Evolutionary conservation across 2,888 invertebrate genomes (phyloP), one percentile per base, ranked within the genome.

Genomic region (Spodoptera picta): DNA sequence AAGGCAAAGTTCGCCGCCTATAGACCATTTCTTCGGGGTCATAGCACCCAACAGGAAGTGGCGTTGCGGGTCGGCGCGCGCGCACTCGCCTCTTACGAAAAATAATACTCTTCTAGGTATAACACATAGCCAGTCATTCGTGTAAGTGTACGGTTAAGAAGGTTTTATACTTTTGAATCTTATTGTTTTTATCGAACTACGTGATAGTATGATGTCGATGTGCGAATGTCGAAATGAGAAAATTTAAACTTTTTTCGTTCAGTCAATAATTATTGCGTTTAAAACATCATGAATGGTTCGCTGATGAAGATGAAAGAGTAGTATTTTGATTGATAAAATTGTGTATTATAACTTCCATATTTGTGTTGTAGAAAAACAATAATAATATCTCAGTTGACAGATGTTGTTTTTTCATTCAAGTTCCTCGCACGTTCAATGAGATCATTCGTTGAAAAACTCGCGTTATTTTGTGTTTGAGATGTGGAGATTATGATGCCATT

Each of bases 1-100:
- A 87, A 86, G 85, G 87, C 89, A 85, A 87, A 88, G 88, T 89
- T 90, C 88, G 84, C 85, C 79, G 79, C 78, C 83, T 84, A 86
- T 86, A 87, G 83, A 88, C 89, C 90, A 92, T 92, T 93, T 93
- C 92, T 92, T 90, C 81, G 93, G 92, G 94, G 94, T 94, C 94
- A 93, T 92, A 93, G 94, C 93, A 94, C 94, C 94, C 89, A 88
- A 87, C 92, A 92, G 94, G 94, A 94, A 93, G 85, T 84, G 60
- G 69, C 88, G 93, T 89, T 87, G 89, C 93, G 94, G 94, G 94
- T 94, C 94, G 94, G 82, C 88, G 92, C 81, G 82, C 86, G 85
- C 89, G 91, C 84, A 79, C 80, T 78, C 89, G 87, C 82, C 88
- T 90, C 92, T 91, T 90, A 92, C 92, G 91, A 93, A 93, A 93